A percentile compares a stretch with the other conserved stretches of the same genome.
These are phyloP conservation scores for Diarsia brunnea DNA, from an alignment of 2,888 invertebrate species.

Conservation along the genomic window DNA sequence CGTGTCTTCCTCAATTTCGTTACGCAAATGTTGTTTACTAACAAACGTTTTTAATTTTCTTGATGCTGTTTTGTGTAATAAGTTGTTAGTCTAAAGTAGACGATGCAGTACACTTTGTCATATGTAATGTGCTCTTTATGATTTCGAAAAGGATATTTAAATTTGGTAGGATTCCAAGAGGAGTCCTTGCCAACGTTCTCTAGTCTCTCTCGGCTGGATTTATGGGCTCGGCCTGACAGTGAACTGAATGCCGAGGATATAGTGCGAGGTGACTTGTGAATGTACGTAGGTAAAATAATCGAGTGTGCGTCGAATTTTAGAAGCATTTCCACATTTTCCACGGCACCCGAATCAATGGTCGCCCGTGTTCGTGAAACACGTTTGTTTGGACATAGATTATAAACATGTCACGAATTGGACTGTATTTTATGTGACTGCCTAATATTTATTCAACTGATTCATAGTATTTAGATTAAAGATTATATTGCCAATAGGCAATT, in stretches of 20 bases:
- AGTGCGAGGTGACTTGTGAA: conserved; percentile 64
- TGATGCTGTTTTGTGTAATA: conserved; percentile 26
- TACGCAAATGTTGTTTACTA: conserved; percentile 38
- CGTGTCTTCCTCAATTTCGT: conserved; percentile 14
- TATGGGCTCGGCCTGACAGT: conserved; percentile 77
- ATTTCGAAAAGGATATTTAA: conserved; percentile 84
- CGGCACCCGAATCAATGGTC: conserved; percentile 51
- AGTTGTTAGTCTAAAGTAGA: conserved; percentile 56
- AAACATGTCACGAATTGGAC: conserved; percentile 6
- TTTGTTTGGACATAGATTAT: conserved; percentile 31
- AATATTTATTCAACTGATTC: neutral
- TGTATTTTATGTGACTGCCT: neutral
- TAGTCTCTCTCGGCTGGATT: conserved; percentile 79
- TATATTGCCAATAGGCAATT: neutral
- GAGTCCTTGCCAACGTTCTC: conserved; percentile 83
- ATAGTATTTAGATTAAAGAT: neutral
- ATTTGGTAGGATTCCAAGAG: conserved; percentile 86
- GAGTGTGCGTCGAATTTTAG: conserved; percentile 64
- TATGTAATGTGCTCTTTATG: conserved; percentile 81
- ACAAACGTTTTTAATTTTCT: conserved; percentile 38
- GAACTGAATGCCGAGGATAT: conserved; percentile 61
- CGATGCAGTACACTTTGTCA: conserved; percentile 77
- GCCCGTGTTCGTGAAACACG: conserved; percentile 42
- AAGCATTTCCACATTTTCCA: conserved; percentile 57
- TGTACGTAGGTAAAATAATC: conserved; percentile 55